Percentiles rank a stretch among this genome's conserved stretches.
Evolutionary conservation across 2,797 vertebrate genomes (phyloP).

Genomic region (Hafferia zeledoni): DNA sequence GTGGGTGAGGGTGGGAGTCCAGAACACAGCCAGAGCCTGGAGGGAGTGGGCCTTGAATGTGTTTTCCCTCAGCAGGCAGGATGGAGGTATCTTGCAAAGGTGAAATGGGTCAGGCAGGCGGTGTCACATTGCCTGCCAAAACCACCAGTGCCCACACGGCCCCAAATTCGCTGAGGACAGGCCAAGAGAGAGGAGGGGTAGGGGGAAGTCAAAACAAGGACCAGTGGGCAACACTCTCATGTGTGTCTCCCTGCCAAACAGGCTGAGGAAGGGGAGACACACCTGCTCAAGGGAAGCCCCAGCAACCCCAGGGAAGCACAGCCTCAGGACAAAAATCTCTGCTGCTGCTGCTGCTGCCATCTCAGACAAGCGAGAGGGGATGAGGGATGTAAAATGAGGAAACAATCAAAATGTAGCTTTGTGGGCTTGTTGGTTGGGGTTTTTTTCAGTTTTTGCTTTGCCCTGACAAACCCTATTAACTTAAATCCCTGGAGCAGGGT

Average conservation of each 20-base stretch:
- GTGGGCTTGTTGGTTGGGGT: background rate
- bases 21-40: background rate
- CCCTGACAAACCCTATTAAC: background rate
- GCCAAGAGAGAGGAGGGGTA: background rate
- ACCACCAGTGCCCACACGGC: fast-evolving
- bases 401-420: background rate
- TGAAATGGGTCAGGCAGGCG: background rate
- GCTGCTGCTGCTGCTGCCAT: background rate
- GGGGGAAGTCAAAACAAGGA: background rate
- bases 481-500: background rate
- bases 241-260: fast-evolving
- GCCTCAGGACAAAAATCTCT: background rate
- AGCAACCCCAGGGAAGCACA: fast-evolving
- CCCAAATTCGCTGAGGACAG: background rate
- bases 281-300: fast-evolving
- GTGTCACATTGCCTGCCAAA: background rate
- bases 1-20: background rate
- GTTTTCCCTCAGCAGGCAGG: fast-evolving
- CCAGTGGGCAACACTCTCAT: fast-evolving
- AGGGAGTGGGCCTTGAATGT: background rate
- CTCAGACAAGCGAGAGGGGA: background rate
- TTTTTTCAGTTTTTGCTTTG: background rate
- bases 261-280: fast-evolving
- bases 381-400: background rate
- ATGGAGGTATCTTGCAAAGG: background rate